A percentile compares a stretch with the other conserved stretches of the same genome.
Conservation (phyloP, 2,113 vertebrate genomes). For the Anser cygnoides region DNA sequence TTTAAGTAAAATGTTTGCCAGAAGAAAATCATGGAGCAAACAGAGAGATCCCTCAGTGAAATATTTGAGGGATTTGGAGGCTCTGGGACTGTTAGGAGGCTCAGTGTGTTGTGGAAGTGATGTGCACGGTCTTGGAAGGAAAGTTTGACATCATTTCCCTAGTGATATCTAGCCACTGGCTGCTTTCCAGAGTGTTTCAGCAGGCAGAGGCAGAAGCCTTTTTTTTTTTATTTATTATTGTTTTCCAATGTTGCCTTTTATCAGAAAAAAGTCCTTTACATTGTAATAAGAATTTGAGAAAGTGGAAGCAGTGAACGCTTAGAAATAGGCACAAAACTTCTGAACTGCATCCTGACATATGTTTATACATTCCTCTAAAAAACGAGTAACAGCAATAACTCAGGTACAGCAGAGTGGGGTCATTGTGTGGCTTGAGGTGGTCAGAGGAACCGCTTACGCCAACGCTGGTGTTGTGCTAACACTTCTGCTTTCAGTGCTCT, state of each 20-base stretch:
- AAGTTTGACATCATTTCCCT: conserved; percentile 53
- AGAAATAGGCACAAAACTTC: neutral
- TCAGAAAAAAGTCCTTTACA: neutral
- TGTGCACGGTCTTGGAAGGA: neutral
- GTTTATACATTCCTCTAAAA: neutral
- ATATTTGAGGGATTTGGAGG: neutral
- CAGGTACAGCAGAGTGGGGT: neutral
- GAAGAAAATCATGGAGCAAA: neutral
- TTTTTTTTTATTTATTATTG: neutral
- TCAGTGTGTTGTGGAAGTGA: conserved; percentile 15
- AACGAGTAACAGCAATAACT: neutral
- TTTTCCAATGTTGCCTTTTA: neutral
- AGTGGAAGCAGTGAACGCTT: neutral
- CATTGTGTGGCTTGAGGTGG: neutral
- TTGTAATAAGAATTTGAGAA: neutral
- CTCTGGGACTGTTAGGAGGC: neutral
- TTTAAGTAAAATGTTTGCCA: neutral
- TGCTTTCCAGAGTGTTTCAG: conserved; percentile 9
- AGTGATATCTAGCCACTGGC: neutral
- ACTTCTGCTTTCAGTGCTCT: neutral
- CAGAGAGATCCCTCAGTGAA: neutral
- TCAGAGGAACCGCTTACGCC: rapidly evolving
- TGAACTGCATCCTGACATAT: neutral
- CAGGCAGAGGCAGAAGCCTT: neutral
- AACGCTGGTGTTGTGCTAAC: neutral